A percentile compares a stretch with the other conserved stretches of the same genome.
Conservation (phyloP, 2,797 vertebrate species). For the Orientallactaga sibirica region DNA sequence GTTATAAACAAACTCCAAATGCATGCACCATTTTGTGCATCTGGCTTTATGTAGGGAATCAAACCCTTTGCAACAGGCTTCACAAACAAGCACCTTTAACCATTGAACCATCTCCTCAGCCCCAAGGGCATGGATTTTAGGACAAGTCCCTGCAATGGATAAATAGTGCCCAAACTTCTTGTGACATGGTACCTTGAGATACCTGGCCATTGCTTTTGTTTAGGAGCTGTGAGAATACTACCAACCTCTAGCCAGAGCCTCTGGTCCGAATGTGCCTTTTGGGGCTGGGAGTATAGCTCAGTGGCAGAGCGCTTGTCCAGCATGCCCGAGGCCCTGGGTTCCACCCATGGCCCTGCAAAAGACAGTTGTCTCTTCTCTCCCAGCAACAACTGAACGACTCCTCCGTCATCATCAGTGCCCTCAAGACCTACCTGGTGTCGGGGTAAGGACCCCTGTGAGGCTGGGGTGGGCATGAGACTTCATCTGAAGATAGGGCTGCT, state of each 20-base stretch:
- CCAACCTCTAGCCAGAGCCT: not conserved
- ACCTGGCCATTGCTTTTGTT: fast-evolving
- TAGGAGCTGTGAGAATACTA: not conserved
- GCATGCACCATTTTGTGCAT: too few species aligned
- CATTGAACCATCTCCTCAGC: too few species aligned
- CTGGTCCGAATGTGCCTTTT: not conserved
- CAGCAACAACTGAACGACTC: conserved; percentile 97
- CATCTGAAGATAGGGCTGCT: not conserved
- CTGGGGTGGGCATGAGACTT: not conserved
- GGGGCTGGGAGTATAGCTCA: not conserved
- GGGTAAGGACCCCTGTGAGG: conserved; percentile 88
- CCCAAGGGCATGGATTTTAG: not conserved
- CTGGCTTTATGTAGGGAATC: too few species aligned
- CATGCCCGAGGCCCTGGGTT: too few species aligned
- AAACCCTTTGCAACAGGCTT: too few species aligned
- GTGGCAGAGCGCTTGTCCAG: not conserved
- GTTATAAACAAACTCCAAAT: too few species aligned
- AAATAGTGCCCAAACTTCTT: too few species aligned
- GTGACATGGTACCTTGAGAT: fast-evolving
- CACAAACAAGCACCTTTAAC: too few species aligned
- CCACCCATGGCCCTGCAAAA: not conserved
- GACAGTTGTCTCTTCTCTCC: conserved; percentile 64
- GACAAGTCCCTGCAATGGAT: not conserved
- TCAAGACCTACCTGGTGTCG: conserved; percentile 93
- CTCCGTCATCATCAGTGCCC: conserved; percentile 96